phyloP scores from a whole-genome alignment of 2,113 vertebrate species.

The Anser cygnoides region DNA sequence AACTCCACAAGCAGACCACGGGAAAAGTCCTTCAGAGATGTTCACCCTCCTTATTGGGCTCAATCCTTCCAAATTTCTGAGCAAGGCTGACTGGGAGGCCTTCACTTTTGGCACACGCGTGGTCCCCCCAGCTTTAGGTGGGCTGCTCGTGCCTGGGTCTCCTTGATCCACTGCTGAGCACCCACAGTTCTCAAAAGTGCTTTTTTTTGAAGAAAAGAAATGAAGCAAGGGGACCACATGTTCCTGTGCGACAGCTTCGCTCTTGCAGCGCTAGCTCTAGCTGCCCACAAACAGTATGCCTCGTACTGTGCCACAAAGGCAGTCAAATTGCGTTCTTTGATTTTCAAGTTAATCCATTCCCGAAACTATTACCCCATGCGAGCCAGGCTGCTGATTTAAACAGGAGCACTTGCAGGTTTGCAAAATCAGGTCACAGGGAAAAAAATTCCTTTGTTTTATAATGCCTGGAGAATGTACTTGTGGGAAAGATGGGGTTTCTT shows the following conservation, averaged over 20 bases:
- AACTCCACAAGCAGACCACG: neutral
- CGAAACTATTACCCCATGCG: neutral
- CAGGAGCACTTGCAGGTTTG: neutral
- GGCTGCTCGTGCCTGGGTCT: neutral
- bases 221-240: neutral
- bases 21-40: neutral
- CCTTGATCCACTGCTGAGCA: neutral
- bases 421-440: constrained; percentile 33
- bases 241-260: neutral
- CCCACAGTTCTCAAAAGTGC: neutral
- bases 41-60: accelerated
- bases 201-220: neutral
- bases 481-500: constrained; percentile 27
- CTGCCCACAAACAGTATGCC: neutral
- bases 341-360: neutral
- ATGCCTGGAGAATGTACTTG: neutral
- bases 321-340: neutral
- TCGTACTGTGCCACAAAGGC: neutral
- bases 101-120: neutral
- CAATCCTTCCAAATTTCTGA: neutral
- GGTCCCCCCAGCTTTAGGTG: neutral
- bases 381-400: constrained; percentile 9
- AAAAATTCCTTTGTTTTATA: neutral
- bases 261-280: neutral
- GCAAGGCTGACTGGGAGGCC: neutral